phyloP scores from a whole-genome alignment of 2,797 vertebrate genomes.

The Danio jaintianensis region DNA sequence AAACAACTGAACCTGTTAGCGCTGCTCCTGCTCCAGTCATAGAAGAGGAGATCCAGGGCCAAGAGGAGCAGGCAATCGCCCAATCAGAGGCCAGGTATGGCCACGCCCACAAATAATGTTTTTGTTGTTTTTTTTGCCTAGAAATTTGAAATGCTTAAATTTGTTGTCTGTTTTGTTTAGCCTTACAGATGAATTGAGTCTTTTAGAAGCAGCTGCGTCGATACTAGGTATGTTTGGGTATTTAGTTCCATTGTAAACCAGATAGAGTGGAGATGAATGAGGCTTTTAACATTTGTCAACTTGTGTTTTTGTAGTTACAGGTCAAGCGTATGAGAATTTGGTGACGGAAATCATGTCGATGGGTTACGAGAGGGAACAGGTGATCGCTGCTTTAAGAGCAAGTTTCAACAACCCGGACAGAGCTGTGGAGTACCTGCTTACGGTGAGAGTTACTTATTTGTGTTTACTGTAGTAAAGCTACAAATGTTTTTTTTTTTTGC shows the following conservation, averaged over 20 bases:
- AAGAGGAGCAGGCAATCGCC: slow-evolving; percentile 59
- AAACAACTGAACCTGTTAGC: background rate
- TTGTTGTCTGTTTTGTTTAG: slow-evolving; percentile 57
- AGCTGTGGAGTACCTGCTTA: slow-evolving; percentile 83
- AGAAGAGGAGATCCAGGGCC: slow-evolving; percentile 63
- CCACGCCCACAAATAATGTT: background rate
- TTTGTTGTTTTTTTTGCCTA: background rate
- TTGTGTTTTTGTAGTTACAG: slow-evolving; percentile 73
- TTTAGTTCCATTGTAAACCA: background rate
- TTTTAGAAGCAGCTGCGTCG: slow-evolving; percentile 81
- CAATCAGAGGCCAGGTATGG: slow-evolving; percentile 71
- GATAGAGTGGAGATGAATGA: background rate
- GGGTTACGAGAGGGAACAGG: slow-evolving; percentile 81
- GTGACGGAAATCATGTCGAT: slow-evolving; percentile 84
- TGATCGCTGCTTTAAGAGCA: slow-evolving; percentile 77
- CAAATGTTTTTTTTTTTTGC: background rate
- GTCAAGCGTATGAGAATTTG: slow-evolving; percentile 81
- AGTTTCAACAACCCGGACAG: slow-evolving; percentile 84
- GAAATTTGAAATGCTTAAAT: background rate
- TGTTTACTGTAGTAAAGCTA: background rate
- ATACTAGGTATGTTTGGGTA: slow-evolving; percentile 74
- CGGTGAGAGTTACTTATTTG: slow-evolving; percentile 67
- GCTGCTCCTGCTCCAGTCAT: slow-evolving; percentile 24
- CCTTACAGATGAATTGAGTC: slow-evolving; percentile 76
- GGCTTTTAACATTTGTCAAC: background rate